Percentiles rank a stretch among this genome's conserved stretches.
These are phyloP conservation scores for Laticauda colubrina DNA, from an alignment of 2,113 vertebrate species.

Conservation along the genomic window DNA sequence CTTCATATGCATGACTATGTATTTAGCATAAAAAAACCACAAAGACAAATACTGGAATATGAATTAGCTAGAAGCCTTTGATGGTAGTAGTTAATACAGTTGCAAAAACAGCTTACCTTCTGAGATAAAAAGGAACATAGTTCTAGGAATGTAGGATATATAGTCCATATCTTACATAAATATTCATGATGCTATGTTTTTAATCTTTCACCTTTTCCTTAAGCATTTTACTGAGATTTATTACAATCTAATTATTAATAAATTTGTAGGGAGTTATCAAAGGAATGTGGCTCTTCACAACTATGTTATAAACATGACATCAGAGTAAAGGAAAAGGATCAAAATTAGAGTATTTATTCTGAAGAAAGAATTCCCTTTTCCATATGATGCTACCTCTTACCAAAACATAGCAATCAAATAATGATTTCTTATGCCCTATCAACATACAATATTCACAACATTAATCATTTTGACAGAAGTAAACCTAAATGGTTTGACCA, in stretches of 20 bases:
- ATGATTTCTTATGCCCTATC: neutral
- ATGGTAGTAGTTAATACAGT: neutral
- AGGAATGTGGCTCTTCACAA: neutral
- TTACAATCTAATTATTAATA: neutral
- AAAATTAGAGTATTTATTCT: neutral
- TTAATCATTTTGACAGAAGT: neutral
- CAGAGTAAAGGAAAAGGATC: neutral
- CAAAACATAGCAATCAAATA: neutral
- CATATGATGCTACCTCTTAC: neutral
- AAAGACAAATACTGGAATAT: neutral
- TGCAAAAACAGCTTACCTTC: neutral
- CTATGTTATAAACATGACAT: neutral
- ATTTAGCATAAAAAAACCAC: neutral
- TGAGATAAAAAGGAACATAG: neutral
- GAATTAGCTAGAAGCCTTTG: neutral
- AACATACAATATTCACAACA: neutral
- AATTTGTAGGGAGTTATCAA: neutral
- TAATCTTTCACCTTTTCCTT: neutral
- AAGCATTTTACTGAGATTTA: neutral
- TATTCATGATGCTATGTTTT: neutral
- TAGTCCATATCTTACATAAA: neutral
- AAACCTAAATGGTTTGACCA: neutral
- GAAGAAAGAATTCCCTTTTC: neutral
- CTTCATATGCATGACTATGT: neutral
- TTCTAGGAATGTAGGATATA: neutral